Evolutionary conservation across 2,797 vertebrate species (phyloP).

Genomic region (Ctenochaetus hawaiiensis): DNA sequence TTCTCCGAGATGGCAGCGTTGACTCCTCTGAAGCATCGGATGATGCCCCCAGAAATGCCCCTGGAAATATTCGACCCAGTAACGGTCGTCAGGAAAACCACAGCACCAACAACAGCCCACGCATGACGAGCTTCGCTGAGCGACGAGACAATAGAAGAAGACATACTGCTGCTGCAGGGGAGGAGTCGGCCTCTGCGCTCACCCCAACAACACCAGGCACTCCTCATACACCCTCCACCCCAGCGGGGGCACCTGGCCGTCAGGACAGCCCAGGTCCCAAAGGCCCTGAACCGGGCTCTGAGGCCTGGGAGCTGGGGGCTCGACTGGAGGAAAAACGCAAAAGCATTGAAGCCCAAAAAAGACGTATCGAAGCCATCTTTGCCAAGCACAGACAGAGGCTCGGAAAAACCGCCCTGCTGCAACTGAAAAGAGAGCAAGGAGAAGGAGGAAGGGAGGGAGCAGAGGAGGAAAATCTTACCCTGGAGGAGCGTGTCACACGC

Average conservation of each 20-base stretch:
- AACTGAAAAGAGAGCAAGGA: constrained; percentile 88
- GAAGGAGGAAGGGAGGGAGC: constrained; percentile 68
- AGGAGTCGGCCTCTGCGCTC: constrained; percentile 51
- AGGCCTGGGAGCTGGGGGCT: constrained; percentile 90
- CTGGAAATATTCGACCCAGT: constrained; percentile 76
- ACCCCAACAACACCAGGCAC: constrained; percentile 68
- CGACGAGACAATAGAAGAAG: constrained; percentile 86
- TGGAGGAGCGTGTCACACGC: constrained; percentile 86
- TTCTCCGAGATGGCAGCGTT: constrained; percentile 83
- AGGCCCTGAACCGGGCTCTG: constrained; percentile 84
- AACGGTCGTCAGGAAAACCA: constrained; percentile 58
- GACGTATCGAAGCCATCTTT: constrained; percentile 93
- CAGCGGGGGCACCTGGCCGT: constrained; percentile 54
- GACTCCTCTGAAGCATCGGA: constrained; percentile 88
- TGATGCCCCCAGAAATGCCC: constrained; percentile 71
- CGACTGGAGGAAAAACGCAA: constrained; percentile 92
- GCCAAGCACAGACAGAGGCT: constrained; percentile 91
- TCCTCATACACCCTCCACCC: constrained; percentile 70
- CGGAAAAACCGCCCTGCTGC: constrained; percentile 91
- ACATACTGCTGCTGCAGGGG: constrained; percentile 72
- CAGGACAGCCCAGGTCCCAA: constrained; percentile 73
- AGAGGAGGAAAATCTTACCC: constrained; percentile 66
- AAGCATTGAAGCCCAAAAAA: constrained; percentile 94
- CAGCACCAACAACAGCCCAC: constrained; percentile 77
- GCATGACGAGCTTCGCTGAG: constrained; percentile 94